phyloP scores from a whole-genome alignment of 2,113 vertebrate genomes.

The Butorides virescens region DNA sequence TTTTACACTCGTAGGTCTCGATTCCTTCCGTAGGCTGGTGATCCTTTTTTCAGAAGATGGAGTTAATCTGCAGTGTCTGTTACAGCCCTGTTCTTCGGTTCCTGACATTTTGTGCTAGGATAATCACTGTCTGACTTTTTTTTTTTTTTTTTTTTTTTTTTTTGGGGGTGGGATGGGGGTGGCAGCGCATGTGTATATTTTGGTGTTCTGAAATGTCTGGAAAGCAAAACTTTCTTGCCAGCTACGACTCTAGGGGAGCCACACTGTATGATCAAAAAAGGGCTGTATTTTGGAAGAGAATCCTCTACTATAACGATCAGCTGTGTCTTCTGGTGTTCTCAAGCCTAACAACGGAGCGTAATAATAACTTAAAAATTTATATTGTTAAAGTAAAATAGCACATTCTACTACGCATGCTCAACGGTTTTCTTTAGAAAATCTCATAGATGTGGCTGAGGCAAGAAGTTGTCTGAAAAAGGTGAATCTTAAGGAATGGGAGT shows the following conservation, averaged over 20 bases:
- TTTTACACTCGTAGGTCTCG: accelerated
- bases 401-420: not conserved
- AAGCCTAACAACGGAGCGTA: not conserved
- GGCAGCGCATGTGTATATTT: not conserved
- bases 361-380: not conserved
- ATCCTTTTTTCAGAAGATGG: not conserved
- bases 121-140: not conserved
- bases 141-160: too few relatives aligned
- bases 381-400: not conserved
- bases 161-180: too few relatives aligned
- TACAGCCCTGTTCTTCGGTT: not conserved
- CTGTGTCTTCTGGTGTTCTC: not conserved
- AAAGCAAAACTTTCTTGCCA: not conserved
- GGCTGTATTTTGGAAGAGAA: not conserved
- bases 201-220: not conserved
- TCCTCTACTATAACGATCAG: not conserved
- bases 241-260: not conserved
- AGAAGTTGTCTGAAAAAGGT: not conserved
- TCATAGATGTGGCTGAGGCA: not conserved
- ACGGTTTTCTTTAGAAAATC: not conserved
- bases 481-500: not conserved
- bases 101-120: not conserved
- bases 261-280: not conserved
- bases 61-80: not conserved
- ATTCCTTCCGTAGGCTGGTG: not conserved